Conservation (phyloP, 2,888 invertebrate genomes). For the Lithophane leautieri region DNA sequence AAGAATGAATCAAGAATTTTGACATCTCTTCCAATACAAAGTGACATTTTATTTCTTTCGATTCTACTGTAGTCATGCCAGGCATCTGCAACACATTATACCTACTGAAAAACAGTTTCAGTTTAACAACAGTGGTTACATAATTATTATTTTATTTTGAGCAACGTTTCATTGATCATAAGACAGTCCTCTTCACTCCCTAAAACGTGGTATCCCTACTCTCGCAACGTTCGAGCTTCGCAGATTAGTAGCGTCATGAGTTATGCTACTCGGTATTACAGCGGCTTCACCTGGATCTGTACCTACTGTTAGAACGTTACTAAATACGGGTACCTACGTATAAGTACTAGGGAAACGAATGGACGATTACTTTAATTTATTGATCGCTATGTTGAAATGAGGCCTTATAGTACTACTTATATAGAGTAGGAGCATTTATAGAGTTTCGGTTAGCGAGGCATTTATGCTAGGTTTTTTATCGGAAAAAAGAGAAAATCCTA, state of each 20-base stretch:
- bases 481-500: too few relatives aligned
- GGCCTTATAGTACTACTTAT: neutral
- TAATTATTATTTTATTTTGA: neutral
- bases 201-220: neutral
- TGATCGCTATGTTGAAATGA: slow-evolving; percentile 16
- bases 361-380: slow-evolving; percentile 30
- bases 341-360: neutral
- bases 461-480: too few relatives aligned
- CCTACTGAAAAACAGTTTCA: neutral
- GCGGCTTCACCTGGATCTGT: slow-evolving; percentile 13
- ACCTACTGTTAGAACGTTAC: neutral
- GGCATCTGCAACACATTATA: neutral
- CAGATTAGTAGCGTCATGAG: slow-evolving; percentile 31
- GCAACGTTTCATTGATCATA: neutral
- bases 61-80: neutral
- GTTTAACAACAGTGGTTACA: neutral
- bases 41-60: neutral
- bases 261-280: slow-evolving; percentile 31
- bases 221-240: slow-evolving; percentile 1
- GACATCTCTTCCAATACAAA: neutral
- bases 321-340: slow-evolving; percentile 1
- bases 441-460: neutral
- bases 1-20: neutral
- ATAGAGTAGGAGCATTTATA: neutral
- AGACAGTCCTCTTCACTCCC: neutral